Percentiles rank a stretch among this genome's conserved stretches.
phyloP scores from a whole-genome alignment of 2,113 vertebrate genomes.

The Callionymus lyra region DNA sequence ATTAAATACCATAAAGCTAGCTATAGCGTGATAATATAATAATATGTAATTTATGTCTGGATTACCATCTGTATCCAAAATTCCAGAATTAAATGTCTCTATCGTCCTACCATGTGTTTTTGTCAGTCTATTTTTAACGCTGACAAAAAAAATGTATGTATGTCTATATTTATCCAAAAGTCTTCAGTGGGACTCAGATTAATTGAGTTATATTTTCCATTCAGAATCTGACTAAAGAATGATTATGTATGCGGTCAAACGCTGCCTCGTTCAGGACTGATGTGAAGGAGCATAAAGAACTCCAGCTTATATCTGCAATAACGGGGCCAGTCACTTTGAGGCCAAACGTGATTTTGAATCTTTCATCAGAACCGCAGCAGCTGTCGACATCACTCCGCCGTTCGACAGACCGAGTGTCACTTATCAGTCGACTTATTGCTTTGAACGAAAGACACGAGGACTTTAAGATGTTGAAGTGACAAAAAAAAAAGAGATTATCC shows the following conservation, averaged over 20 bases:
- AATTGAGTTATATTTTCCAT: too few species aligned
- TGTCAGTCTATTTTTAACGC: not conserved
- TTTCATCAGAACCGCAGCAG: constrained; percentile 20
- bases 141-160: not conserved
- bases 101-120: too few species aligned
- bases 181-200: too few species aligned
- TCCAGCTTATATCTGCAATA: not conserved
- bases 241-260: too few species aligned
- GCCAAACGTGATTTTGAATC: constrained; percentile 17
- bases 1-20: too few species aligned
- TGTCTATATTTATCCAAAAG: too few species aligned
- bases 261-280: too few species aligned
- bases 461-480: constrained; percentile 26
- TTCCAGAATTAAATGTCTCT: too few species aligned
- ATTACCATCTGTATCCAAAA: too few species aligned
- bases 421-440: constrained; percentile 10
- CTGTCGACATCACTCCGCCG: constrained; percentile 21
- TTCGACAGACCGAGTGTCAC: constrained; percentile 9
- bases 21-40: too few species aligned
- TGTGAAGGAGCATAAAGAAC: not conserved
- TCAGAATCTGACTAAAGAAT: too few species aligned
- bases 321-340: not conserved
- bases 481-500: constrained; percentile 10
- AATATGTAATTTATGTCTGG: too few species aligned
- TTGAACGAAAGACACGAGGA: constrained; percentile 27